Base-by-base conservation (phyloP, 92 coral and sea anemone genomes). In the Virgularia gustaviana region DNA sequence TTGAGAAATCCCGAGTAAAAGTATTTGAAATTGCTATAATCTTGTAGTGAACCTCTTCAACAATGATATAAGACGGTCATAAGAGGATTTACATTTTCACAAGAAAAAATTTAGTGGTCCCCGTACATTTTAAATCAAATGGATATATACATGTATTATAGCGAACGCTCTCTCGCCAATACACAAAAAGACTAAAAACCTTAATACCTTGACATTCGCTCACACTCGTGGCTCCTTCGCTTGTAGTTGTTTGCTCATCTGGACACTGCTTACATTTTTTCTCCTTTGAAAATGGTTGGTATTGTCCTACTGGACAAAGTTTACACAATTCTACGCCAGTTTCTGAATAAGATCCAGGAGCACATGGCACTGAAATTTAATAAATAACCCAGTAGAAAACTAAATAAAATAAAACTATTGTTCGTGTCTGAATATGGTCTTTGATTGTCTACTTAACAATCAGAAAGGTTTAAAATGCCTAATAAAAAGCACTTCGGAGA, bases 251-350 rank as follows among this genome's bases (percentile, higher is more conserved):
- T 34, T 82, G 83, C 60, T 74, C 65, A 1, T 9, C 87, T 9
- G 88, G 77, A 49, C 98, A 89, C 16, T 53, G 64, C 13, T 63
- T 11, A 65, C 98, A 92, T 52, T 60, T 59, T 35, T 85, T 84
- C 63, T 86, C 81, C 24, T 80, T 81, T 10, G 38, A 68, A 1
- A 56, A 43, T 4, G 87, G 70, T 75, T 92, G 98, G 76, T 89
- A 92, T 28, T 61, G 45, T 19, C 94, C 98, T 53, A 78, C 72
- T 18, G 96, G 62, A 35, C 98, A 92, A n/a, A 88, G 83, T 18
- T 71, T n/a, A 62, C 98, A 92, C 5, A 94, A 96, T 39, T 92
- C 98, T 0, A 87, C 98, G 4, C 98, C 96, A n/a, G 96, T 89
- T 55, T 63, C 53, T 16, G 98, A 89, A 57, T 79, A 86, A 29